Evolutionary conservation across 2,888 invertebrate genomes (phyloP), one percentile per base, ranked within the genome.

Genomic region (Scrobipalpa costella): DNA sequence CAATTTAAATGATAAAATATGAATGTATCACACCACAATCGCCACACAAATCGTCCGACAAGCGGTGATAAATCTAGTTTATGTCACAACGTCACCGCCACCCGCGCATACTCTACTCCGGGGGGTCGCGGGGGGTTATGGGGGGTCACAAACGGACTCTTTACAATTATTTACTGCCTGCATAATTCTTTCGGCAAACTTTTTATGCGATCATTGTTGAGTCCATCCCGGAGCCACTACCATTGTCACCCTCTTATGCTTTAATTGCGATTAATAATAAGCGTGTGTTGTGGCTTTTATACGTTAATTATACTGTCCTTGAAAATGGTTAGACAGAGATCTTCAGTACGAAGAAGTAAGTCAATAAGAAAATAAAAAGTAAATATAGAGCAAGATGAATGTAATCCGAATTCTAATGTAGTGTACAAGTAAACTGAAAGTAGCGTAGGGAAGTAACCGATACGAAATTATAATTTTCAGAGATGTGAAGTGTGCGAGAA

Each of bases 181-280:
- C 77, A 80, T 84, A 80, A 83, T 77, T 84, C 79, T 79, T 78
- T 79, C 73, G 58, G 71, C 71, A 61, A 38, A 70, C 59, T 69
- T 66, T 78, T 80, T 80, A 82, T 77, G 76, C 76, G 69, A 76
- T 76, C 81, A 83, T 84, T 86, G 81, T 85, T 79, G 77, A 75
- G 76, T 73, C 75, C 72, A 67, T 70, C 72, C 66, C 63, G 65
- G 64, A 73, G 72, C 13, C 65, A 63, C 7, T 61, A 61, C 62
- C 21, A 49, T 19, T 7, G 17, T 19, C 34, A 11, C 17, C 27
- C 13, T 13, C 38, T 11, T 9, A 38, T 11, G 38, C 2, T n/a
- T 40, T n/a, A 40, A 40, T 38, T 11, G 11, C 6, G 2, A 13
- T 40, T 40, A n/a, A n/a, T n/a, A n/a, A n/a, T n/a, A n/a, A n/a